phyloP scores from a whole-genome alignment of 1,140 invertebrate species.

The Diploscapter pachys region DNA sequence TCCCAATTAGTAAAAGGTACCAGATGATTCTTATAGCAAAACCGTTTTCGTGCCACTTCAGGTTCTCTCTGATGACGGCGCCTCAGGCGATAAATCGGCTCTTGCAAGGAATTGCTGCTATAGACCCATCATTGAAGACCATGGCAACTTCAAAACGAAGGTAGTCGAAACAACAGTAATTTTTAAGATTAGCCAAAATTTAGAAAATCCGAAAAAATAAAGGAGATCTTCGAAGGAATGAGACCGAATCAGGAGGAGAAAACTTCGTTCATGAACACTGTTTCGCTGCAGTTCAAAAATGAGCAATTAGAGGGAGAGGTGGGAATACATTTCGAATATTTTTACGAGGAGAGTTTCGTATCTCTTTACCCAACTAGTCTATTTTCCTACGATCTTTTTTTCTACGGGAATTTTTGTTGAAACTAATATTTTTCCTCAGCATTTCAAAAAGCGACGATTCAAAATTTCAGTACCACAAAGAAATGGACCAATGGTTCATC shows the following conservation, averaged over 20 bases:
- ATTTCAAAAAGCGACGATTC: neutral
- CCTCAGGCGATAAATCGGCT: constrained; percentile 52
- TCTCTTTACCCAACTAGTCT: neutral
- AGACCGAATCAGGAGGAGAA: neutral
- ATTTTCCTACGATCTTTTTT: neutral
- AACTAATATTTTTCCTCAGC: too few species aligned
- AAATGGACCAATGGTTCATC: constrained; percentile 58
- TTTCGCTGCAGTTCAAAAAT: constrained; percentile 24
- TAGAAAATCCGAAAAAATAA: constrained; percentile 10
- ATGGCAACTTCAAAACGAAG: constrained; percentile 22
- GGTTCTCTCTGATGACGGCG: constrained; percentile 55
- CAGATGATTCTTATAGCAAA: neutral
- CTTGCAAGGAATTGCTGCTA: constrained; percentile 39
- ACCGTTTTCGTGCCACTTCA: constrained; percentile 34
- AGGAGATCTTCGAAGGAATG: too few species aligned
- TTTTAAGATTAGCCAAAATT: neutral
- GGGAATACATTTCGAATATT: too few species aligned
- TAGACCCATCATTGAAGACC: constrained; percentile 21
- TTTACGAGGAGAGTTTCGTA: neutral
- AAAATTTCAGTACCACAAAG: constrained; percentile 42
- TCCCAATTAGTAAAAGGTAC: constrained; percentile 34
- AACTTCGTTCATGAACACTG: constrained; percentile 16
- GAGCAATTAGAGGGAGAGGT: constrained; percentile 4
- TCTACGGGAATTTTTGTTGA: too few species aligned
- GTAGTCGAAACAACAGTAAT: constrained; percentile 7